Evolutionary conservation across 2,888 invertebrate species (phyloP), one percentile per base, ranked within the genome.

Genomic region (Copidosoma aretas): DNA sequence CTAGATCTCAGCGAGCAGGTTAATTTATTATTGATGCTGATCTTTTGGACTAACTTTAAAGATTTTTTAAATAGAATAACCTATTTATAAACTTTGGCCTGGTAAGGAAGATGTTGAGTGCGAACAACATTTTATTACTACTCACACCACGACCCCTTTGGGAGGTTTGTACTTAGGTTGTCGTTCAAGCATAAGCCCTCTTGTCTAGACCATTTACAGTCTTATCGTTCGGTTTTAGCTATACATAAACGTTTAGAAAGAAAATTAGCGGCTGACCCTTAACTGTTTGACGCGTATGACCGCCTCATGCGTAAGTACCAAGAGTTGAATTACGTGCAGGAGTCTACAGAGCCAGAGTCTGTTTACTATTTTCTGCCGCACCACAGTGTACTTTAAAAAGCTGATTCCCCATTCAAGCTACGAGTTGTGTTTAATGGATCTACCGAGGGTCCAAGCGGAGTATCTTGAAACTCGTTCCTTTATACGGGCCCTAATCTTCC

Each of bases 381-480:
- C 22, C 49, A 59, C 17, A 46, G 49, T 0, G 59, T 64, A 14
- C 39, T 60, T 12, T 46, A 58, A 22, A 41, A 49, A n/a, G 12
- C 25, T 10, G 39, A 39, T 59, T 21, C 39, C 1, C 32, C n/a
- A 14, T 19, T 39, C 12, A 61, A 61, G 17, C n/a, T 61, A n/a
- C n/a, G 52, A 5, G 39, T 21, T 17, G 49, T 61, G 17, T 61
- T 51, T 22, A 61, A 61, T 32, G 52, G 52, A 15, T 61, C 52
- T 8, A 2, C 10, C 17, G 0, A 19, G 17, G 15, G 32, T 12
- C 14, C n/a, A 22, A 5, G 19, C 12, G 52, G 52, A 10, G 15
- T 32, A 2, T 25, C 19, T 32, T n/a, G 51, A 1, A 53, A 61
- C 25, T n/a, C 19, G 5, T 19, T 52, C 14, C n/a, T 61, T 1